Evolutionary conservation across 1,140 invertebrate species (phyloP).

Genomic region (Halictus rubicundus): DNA sequence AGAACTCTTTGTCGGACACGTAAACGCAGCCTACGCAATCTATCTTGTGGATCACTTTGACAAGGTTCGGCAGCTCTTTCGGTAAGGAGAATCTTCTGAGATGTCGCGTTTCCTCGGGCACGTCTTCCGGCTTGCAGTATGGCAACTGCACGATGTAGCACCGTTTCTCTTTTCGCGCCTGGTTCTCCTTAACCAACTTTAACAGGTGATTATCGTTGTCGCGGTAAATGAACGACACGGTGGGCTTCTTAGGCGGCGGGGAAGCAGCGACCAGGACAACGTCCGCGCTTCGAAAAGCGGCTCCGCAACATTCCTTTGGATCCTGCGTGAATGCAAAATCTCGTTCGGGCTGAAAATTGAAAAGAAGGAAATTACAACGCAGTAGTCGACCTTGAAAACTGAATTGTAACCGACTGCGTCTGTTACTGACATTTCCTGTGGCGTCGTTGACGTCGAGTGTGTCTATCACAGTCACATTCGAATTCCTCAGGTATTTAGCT

Average conservation of each 20-base stretch:
- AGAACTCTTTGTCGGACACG: constrained; percentile 64
- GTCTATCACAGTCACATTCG: constrained; percentile 75
- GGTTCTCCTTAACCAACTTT: constrained; percentile 72
- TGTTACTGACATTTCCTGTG: constrained; percentile 64
- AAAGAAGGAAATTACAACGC: background rate
- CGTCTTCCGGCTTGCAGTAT: constrained; percentile 72
- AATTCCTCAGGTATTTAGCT: constrained; percentile 72
- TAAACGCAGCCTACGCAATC: constrained; percentile 62
- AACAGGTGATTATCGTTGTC: constrained; percentile 72
- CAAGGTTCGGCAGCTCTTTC: constrained; percentile 71
- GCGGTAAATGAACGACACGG: constrained; percentile 65
- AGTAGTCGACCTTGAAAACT: no score
- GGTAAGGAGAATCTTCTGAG: constrained; percentile 72
- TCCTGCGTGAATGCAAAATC: constrained; percentile 59
- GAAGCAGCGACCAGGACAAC: constrained; percentile 74
- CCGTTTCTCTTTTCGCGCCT: constrained; percentile 65
- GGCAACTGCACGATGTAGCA: constrained; percentile 75
- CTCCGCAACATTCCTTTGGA: constrained; percentile 73
- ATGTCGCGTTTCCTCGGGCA: constrained; percentile 73
- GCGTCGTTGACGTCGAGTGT: constrained; percentile 71
- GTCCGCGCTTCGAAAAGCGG: constrained; percentile 71
- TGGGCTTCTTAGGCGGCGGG: constrained; percentile 58
- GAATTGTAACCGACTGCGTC: background rate
- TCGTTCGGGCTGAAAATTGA: background rate
- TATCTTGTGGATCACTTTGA: constrained; percentile 70